These are phyloP conservation scores for Anableps anableps DNA, from an alignment of 2,797 vertebrate genomes.

Conservation along the genomic window DNA sequence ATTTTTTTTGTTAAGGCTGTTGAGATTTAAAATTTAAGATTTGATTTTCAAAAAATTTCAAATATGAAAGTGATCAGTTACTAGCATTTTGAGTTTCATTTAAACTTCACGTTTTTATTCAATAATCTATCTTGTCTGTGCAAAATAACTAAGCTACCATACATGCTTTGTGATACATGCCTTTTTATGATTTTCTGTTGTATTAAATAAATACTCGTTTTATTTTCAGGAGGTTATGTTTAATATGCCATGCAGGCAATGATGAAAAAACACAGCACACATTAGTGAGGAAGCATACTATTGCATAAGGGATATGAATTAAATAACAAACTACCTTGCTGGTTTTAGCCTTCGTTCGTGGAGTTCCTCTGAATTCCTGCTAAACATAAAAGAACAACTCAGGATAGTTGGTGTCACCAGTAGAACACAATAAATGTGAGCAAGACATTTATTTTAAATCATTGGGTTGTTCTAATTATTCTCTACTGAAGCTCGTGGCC, in stretches of 20 bases:
- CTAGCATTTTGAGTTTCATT: neutral
- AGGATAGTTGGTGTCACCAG: conserved; percentile 3
- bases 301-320: conserved; percentile 1
- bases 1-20: neutral
- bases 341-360: conserved; percentile 58
- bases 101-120: neutral
- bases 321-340: conserved; percentile 69
- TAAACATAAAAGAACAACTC: conserved; percentile 24
- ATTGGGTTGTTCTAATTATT: conserved; percentile 29
- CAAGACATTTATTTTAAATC: conserved; percentile 17
- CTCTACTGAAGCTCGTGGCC: conserved; percentile 51
- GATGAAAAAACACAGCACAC: conserved; percentile 45
- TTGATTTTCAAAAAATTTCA: neutral
- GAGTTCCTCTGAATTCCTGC: conserved; percentile 59
- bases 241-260: conserved; percentile 19
- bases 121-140: neutral
- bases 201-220: neutral
- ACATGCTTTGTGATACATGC: neutral
- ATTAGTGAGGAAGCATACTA: conserved; percentile 33
- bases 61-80: neutral
- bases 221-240: neutral
- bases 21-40: neutral
- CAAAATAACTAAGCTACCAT: neutral
- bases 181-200: neutral
- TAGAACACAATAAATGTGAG: conserved; percentile 15